Evolutionary conservation across 2,888 invertebrate genomes (phyloP), one percentile per base, ranked within the genome.

Genomic region (Cordilura impudica): DNA sequence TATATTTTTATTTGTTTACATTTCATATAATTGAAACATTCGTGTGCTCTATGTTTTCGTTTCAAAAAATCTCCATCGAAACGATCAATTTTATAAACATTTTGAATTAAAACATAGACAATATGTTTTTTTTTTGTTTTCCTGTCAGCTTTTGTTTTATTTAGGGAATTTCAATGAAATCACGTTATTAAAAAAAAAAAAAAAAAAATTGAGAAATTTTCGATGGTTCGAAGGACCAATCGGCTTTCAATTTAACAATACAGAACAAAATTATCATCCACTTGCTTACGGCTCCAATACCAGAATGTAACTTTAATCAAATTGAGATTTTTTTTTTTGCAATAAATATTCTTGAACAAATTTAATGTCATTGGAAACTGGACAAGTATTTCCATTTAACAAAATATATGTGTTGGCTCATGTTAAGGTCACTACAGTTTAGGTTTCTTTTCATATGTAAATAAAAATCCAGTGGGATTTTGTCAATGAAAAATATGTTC

Each of bases 381-480:
- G 5, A 31, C 31, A 31, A 7, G 31, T 31, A n/a, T n/a, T 4
- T 31, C 4, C 8, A 7, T 31, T 31, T 31, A 39, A 39, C 10
- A 10, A 39, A 39, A n/a, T 39, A n/a, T 31, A 39, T 39, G 35
- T 39, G 35, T 39, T 39, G 35, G 35, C 35, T 39, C 12, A n/a
- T 39, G 35, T 39, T 39, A n/a, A 39, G 35, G 35, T n/a, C 35
- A 2, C n/a, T n/a, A 1, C 4, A n/a, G 35, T 39, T 39, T 39
- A 39, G 35, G 35, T 39, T 39, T 39, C n/a, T n/a, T 39, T 39
- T 39, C n/a, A 39, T 39, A n/a, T 39, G 12, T 12, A n/a, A n/a
- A n/a, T 39, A 39, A 39, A 39, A 39, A 39, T 61, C 47, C 75
- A 75, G 75, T 75, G 75, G 75, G 75, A 69, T 69, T 75, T 75